Evolutionary conservation across 2,888 invertebrate species (phyloP), one percentile per base, ranked within the genome.

Genomic region (Pristionchus exspectatus): DNA sequence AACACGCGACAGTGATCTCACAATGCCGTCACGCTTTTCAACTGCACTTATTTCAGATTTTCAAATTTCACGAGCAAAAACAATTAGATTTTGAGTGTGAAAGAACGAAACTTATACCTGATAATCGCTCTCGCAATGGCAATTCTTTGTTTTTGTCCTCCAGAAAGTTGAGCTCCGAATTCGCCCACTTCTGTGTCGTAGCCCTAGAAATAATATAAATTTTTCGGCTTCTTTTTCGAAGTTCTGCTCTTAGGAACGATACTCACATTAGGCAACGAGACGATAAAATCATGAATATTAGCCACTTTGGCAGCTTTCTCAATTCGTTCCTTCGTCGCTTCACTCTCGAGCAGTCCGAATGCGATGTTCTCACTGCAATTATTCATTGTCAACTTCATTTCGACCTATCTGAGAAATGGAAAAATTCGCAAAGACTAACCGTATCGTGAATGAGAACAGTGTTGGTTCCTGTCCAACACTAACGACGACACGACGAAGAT

Each of bases 71-170:
- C 4, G 44, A 50, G 44, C 44, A 50, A 50, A 50, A 50, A 9
- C 44, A 50, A 50, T 38, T 2, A 50, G 1, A 18, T 18, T 14
- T 18, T 5, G 33, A n/a, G 44, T 9, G 9, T 50, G 10, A 83
- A 9, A 5, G 44, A 30, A 24, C n/a, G 27, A 59, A 33, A 2
- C 10, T 50, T 5, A n/a, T n/a, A 96, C 85, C 95, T 92, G 0
- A 97, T 97, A 89, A 98, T 95, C 0, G 97, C 97, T 85, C 97
- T 96, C 0, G 97, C 97, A 90, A 98, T 97, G 24, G 97, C 97
- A 85, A 98, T 97, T 90, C 98, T 96, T 95, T 98, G 98, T 95
- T 98, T 98, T 95, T 98, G 98, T 0, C 98, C 98, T 30, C 98
- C 98, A 0, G 97, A 97, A 86, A 97, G 95, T 93, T 97, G 97